Base-by-base conservation (phyloP, 2,888 invertebrate species). In the Sipha maydis region DNA sequence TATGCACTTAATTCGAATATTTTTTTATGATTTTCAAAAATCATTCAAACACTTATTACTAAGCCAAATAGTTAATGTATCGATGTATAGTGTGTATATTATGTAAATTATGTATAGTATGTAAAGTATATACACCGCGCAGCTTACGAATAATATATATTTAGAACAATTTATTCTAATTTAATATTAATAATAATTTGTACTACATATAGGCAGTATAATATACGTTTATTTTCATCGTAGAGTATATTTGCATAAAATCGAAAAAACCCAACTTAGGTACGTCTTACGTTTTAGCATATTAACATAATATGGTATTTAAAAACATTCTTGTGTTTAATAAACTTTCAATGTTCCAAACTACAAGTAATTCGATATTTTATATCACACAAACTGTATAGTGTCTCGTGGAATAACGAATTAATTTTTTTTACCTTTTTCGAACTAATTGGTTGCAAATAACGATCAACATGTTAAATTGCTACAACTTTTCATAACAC, bases 21-120 rank as follows among this genome's bases (percentile, higher is more conserved):
- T 34, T 34, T 54, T 80, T 71, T 11, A 61, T 38, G 61, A 28
- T 67, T 80, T 80, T 80, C 21, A 21, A 67, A 61, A 61, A 80
- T 38, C 17, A 4, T 80, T 67, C 1, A 3, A 8, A n/a, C 61
- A 2, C 25, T 28, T 28, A 17, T 71, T 25, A 5, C 61, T 25
- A 25, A 61, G 7, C 25, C 25, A 25, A 61, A 61, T 61, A 21
- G 4, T 21, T 61, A 1, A 11, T 17, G 34, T 34, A 34, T 4
- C 34, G 2, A 34, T 48, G 11, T 48, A 48, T 48, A 48, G 14
- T 48, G 11, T 48, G 34, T 34, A 34, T 9, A 7, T 7, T 48
- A 48, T 14, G 71, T 28, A 28, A 17, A 71, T 34, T 34, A 4
- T 48, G 14, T 48, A 48, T 14, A 48, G 14, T 48, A 48, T 48